Percentiles rank a stretch among this genome's conserved stretches.
phyloP scores from a whole-genome alignment of 2,888 invertebrate species.

The Zele albiditarsus region DNA sequence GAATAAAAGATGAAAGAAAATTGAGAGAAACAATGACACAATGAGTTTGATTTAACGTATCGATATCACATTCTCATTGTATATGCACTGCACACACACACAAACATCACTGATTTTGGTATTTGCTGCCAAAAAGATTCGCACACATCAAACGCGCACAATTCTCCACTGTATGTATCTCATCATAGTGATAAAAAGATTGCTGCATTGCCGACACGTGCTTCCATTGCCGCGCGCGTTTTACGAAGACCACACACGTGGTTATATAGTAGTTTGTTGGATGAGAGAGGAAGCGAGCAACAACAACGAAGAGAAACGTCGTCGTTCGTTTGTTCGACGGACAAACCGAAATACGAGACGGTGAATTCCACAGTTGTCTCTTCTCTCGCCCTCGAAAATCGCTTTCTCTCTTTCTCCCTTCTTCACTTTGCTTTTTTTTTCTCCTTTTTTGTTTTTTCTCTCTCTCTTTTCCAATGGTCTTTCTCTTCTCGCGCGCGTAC shows the following conservation, averaged over 20 bases:
- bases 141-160: slow-evolving; percentile 32
- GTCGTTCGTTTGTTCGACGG: slow-evolving; percentile 18
- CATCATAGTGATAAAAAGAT: slow-evolving; percentile 44
- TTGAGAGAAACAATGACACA: not conserved
- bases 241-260: slow-evolving; percentile 51
- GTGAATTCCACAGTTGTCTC: slow-evolving; percentile 44
- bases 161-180: slow-evolving; percentile 28
- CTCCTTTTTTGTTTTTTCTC: slow-evolving; percentile 16
- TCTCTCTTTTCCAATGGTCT: slow-evolving; percentile 1
- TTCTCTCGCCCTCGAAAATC: slow-evolving; percentile 17
- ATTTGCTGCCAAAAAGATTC: slow-evolving; percentile 57
- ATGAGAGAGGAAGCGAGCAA: slow-evolving; percentile 35
- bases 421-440: slow-evolving; percentile 14
- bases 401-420: not conserved
- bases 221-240: slow-evolving; percentile 45
- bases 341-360: slow-evolving; percentile 53
- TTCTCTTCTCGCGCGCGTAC: slow-evolving; percentile 31
- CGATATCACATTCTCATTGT: slow-evolving; percentile 14
- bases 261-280: slow-evolving; percentile 33
- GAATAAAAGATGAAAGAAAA: not conserved
- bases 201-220: slow-evolving; percentile 54
- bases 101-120: slow-evolving; percentile 57
- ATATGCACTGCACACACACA: not conserved
- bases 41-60: not conserved
- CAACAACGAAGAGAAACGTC: slow-evolving; percentile 37